Percentiles rank a stretch among this genome's conserved stretches.
Evolutionary conservation across 2,113 vertebrate species (phyloP).

Genomic region (Candoia aspera): DNA sequence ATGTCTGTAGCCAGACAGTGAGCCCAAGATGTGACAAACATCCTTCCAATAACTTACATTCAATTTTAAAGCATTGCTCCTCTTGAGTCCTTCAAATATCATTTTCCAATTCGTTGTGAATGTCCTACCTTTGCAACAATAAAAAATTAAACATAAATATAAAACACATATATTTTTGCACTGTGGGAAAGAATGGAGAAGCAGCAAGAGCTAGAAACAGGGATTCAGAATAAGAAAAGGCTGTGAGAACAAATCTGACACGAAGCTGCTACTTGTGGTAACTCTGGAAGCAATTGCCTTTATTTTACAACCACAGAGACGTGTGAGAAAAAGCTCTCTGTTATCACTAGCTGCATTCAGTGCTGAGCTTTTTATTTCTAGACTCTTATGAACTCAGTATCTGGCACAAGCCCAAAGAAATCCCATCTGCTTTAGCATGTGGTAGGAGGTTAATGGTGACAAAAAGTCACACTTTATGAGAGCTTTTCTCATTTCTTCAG

Average conservation of each 20-base stretch:
- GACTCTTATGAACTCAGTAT: slow-evolving; percentile 37
- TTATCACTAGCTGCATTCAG: slow-evolving; percentile 28
- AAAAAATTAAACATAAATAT: not conserved
- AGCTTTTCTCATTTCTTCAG: slow-evolving; percentile 23
- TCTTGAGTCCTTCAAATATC: not conserved
- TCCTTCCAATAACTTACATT: not conserved
- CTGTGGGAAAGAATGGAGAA: not conserved
- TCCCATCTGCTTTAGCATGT: slow-evolving; percentile 27
- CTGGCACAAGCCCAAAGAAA: slow-evolving; percentile 33
- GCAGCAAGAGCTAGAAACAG: not conserved
- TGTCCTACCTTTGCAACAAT: not conserved
- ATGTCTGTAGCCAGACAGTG: not conserved
- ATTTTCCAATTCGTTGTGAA: not conserved
- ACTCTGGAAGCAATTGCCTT: slow-evolving; percentile 26
- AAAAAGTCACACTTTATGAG: slow-evolving; percentile 39
- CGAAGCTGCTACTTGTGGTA: not conserved
- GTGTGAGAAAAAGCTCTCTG: slow-evolving; percentile 9
- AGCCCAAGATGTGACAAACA: not conserved
- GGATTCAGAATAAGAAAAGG: not conserved
- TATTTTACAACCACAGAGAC: slow-evolving; percentile 18
- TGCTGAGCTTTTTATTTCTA: slow-evolving; percentile 30
- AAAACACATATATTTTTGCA: not conserved
- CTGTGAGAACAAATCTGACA: slow-evolving; percentile 7
- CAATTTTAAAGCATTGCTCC: not conserved
- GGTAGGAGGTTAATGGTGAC: slow-evolving; percentile 36